Evolutionary conservation across 2,888 invertebrate species (phyloP), one percentile per base, ranked within the genome.

Genomic region (Tetramorium bicarinatum): DNA sequence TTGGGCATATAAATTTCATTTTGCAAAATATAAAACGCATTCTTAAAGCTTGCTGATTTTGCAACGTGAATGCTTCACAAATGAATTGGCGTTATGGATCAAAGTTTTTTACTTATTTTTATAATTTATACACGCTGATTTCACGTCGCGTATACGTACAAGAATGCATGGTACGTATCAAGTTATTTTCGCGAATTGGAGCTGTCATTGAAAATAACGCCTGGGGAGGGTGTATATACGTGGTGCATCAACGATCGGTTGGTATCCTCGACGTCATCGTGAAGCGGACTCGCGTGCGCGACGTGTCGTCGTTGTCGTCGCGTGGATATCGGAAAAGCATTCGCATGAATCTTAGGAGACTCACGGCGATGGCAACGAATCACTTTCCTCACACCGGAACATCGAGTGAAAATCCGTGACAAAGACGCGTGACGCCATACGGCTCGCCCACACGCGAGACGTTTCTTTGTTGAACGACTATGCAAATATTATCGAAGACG

Each of bases 311-410:
- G 47, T 21, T 11, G n/a, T 61, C 74, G 64, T 74, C 66, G 54
- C 25, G 69, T 76, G 44, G 49, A 74, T 86, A 85, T 85, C 75
- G 85, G 82, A 75, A 88, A 85, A 83, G 84, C 79, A 81, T 89
- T 89, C 64, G 75, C 80, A 38, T 61, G 59, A 84, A 82, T 83
- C 83, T 85, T 84, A 80, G 82, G 49, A 62, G 83, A 87, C 74
- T 82, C 86, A 44, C 52, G 59, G 59, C 80, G 34, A 54, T 77
- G 29, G 80, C 62, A 25, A 21, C 66, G 82, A 89, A 62, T 81
- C 83, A 82, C 83, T 87, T 84, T 79, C 76, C 44, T 41, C 47
- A 67, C 41, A n/a, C 54, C 25, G 54, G 13, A 38, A 71, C 41
- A 29, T 56, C 74, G 25, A 54, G 21, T 64, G 44, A 66, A 82